Evolutionary conservation across 2,113 vertebrate species (phyloP).

Genomic region (Protomyctophum bolini): DNA sequence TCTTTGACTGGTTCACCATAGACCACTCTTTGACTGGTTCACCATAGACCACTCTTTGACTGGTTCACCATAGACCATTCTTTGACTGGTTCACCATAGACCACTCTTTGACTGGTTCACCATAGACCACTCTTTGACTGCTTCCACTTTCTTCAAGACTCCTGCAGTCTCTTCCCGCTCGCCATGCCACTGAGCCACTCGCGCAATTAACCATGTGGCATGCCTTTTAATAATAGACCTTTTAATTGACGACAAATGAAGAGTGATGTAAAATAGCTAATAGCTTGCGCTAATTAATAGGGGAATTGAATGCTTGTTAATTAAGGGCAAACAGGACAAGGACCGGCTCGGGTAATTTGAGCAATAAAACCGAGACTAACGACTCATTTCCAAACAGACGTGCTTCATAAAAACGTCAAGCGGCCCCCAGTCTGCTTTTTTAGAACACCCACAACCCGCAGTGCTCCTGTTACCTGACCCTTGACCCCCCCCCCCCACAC

Average conservation of each 20-base stretch:
- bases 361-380: constrained; percentile 87
- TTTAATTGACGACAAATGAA: constrained; percentile 91
- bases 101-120: too few relatives aligned
- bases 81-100: constrained; percentile 45
- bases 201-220: constrained; percentile 84
- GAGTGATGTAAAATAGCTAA: constrained; percentile 91
- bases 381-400: constrained; percentile 86
- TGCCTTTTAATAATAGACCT: constrained; percentile 88
- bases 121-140: constrained; percentile 32
- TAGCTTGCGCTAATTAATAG: constrained; percentile 91
- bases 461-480: neutral
- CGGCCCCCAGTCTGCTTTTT: constrained; percentile 30
- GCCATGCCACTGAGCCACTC: constrained; percentile 73
- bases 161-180: constrained; percentile 27
- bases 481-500: neutral
- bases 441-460: constrained; percentile 20
- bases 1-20: constrained; percentile 40
- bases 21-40: constrained; percentile 37
- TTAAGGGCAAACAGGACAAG: constrained; percentile 94
- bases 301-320: constrained; percentile 89
- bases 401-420: constrained; percentile 82
- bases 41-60: constrained; percentile 26
- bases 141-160: constrained; percentile 13
- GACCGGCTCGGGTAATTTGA: constrained; percentile 84
- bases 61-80: constrained; percentile 39